These are phyloP conservation scores for Nebria brevicollis DNA, from an alignment of 2,888 invertebrate genomes.

Conservation along the genomic window DNA sequence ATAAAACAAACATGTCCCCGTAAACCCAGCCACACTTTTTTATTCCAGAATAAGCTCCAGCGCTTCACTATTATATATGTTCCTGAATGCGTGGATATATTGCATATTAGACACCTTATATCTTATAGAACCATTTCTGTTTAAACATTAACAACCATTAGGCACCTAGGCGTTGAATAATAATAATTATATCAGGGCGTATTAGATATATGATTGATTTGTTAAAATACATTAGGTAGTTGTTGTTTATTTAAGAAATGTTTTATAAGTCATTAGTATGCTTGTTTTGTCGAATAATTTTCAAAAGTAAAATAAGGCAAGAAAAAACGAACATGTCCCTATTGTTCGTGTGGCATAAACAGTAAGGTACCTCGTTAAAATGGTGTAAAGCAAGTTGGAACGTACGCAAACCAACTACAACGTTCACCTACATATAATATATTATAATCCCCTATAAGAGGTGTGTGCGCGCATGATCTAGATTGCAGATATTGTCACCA, in stretches of 20 bases:
- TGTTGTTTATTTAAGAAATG: too few species aligned
- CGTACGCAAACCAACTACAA: slow-evolving; percentile 5
- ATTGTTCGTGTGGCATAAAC: background rate
- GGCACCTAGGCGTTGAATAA: too few species aligned
- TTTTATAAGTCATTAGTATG: background rate
- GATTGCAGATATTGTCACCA: slow-evolving; percentile 65
- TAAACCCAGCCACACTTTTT: slow-evolving; percentile 45
- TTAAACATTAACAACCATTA: too few species aligned
- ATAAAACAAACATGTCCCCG: slow-evolving; percentile 53
- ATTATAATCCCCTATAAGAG: slow-evolving; percentile 50
- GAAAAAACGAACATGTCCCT: background rate
- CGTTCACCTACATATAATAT: slow-evolving; percentile 23
- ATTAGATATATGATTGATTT: too few species aligned
- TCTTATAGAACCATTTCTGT: too few species aligned
- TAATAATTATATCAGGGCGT: too few species aligned
- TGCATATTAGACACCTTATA: too few species aligned
- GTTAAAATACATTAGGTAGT: too few species aligned
- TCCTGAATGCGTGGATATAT: background rate
- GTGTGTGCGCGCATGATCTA: slow-evolving; percentile 63
- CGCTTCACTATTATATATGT: slow-evolving; percentile 34
- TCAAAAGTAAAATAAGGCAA: background rate
- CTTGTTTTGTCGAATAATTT: background rate
- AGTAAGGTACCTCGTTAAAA: slow-evolving; percentile 1
- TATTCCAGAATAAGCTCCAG: slow-evolving; percentile 30
- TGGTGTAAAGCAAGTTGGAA: slow-evolving; percentile 1